These are phyloP conservation scores for Campoplex nolae DNA, from an alignment of 2,888 invertebrate species.

Conservation along the genomic window DNA sequence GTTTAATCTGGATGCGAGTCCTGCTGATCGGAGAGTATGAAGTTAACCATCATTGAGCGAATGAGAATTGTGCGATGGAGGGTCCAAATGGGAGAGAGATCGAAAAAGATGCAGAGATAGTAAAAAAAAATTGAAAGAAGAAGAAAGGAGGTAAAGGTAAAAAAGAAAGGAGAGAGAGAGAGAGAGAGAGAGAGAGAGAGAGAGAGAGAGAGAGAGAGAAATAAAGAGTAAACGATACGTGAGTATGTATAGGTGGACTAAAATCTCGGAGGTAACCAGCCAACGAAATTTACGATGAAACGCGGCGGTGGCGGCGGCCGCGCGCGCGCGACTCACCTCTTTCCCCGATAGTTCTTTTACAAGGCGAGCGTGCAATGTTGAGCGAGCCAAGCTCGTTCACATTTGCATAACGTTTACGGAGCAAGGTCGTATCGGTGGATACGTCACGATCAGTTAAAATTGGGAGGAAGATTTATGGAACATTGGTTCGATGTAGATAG, in stretches of 20 bases:
- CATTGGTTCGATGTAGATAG: conserved; percentile 68
- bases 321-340: conserved; percentile 43
- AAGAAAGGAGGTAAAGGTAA: background rate
- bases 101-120: conserved; percentile 3
- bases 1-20: conserved; percentile 64
- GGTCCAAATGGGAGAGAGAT: conserved; percentile 17
- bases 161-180: background rate
- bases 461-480: conserved; percentile 79
- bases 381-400: conserved; percentile 63
- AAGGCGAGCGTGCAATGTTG: conserved; percentile 51
- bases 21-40: conserved; percentile 44
- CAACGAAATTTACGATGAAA: conserved; percentile 69
- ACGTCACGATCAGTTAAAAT: conserved; percentile 74
- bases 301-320: conserved; percentile 18
- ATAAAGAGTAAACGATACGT: conserved; percentile 33
- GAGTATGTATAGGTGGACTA: conserved; percentile 53
- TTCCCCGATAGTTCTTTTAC: conserved; percentile 33
- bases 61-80: conserved; percentile 39
- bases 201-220: background rate
- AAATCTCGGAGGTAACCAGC: conserved; percentile 62
- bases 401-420: conserved; percentile 76
- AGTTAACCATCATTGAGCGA: conserved; percentile 42
- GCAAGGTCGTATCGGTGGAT: conserved; percentile 74
- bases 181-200: conserved; percentile 11
- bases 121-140: background rate